Evolutionary conservation across 2,888 invertebrate species (phyloP), one percentile per base, ranked within the genome.

Genomic region (Aproaerema taeniolella): DNA sequence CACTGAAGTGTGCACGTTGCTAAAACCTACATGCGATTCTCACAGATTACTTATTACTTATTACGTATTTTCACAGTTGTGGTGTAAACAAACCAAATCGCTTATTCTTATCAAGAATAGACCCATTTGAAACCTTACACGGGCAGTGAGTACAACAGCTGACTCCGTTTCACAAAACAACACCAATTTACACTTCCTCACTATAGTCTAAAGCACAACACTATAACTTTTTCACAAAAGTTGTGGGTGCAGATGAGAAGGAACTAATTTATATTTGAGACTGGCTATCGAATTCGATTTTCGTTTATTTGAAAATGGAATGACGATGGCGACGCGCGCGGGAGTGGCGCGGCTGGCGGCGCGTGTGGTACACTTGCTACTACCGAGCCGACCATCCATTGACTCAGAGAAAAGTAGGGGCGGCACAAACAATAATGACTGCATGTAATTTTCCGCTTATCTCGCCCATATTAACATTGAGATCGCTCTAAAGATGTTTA

Each of bases 351-450:
- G 52, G 55, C 53, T 61, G 56, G 62, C 29, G 49, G 32, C 38
- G 45, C 51, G 52, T 47, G 50, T 52, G 56, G 60, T 53, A 46
- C 56, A 53, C 50, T 55, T 51, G 58, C 52, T 51, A 43, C 46
- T 53, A 33, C 29, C 26, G 31, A 42, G 45, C 42, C 35, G 42
- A 38, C 47, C 44, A 52, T 54, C 61, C 66, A 65, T 60, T 74
- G 70, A 72, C 45, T 69, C 76, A 70, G 70, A 68, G 75, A 73
- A 76, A 71, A 75, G 70, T 75, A 82, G 83, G 83, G 83, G 72
- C 72, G 75, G 69, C 77, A 71, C 70, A 59, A 49, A 49, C 57
- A 24, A n/a, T 54, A 62, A 54, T 59, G 47, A 61, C 55, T 55
- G 55, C 50, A 53, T 55, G 61, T 67, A 63, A 79, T 82, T 81